Evolutionary conservation across 1,140 invertebrate genomes (phyloP).

Genomic region (Bicyclus anynana): DNA sequence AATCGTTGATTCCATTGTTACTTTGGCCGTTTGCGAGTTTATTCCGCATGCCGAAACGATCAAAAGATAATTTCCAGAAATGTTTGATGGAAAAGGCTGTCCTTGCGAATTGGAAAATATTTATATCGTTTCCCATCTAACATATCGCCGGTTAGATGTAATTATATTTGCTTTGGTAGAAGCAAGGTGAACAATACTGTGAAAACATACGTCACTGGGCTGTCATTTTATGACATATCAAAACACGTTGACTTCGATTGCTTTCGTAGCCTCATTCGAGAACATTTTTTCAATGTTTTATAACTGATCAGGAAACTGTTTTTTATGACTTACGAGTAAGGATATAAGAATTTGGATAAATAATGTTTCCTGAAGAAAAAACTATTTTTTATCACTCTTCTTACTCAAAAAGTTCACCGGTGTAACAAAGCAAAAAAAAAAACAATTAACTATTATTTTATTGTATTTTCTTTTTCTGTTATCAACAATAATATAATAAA

Average conservation of each 20-base stretch:
- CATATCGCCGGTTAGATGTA: background rate
- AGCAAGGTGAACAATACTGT: background rate
- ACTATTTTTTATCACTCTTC: no score
- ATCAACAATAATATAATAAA: no score
- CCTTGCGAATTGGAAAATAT: background rate
- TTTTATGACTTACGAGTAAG: no score
- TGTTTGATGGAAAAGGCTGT: background rate
- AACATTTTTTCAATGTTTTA: background rate
- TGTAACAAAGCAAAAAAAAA: no score
- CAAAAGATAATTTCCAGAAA: background rate
- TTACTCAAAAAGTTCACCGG: no score
- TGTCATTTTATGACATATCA: conserved; percentile 8
- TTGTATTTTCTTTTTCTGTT: no score
- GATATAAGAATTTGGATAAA: no score
- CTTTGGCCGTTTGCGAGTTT: background rate
- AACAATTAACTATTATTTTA: no score
- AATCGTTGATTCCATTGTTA: no score
- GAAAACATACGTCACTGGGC: conserved; percentile 11
- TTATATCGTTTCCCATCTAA: background rate
- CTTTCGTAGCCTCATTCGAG: conserved; percentile 13
- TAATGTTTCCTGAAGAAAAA: no score
- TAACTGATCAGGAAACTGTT: background rate
- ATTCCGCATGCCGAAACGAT: background rate
- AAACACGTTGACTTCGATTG: conserved; percentile 7
- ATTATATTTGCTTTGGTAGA: conserved; percentile 12